These are phyloP conservation scores for Mastacembelus armatus DNA, from an alignment of 2,797 vertebrate genomes.

Conservation along the genomic window DNA sequence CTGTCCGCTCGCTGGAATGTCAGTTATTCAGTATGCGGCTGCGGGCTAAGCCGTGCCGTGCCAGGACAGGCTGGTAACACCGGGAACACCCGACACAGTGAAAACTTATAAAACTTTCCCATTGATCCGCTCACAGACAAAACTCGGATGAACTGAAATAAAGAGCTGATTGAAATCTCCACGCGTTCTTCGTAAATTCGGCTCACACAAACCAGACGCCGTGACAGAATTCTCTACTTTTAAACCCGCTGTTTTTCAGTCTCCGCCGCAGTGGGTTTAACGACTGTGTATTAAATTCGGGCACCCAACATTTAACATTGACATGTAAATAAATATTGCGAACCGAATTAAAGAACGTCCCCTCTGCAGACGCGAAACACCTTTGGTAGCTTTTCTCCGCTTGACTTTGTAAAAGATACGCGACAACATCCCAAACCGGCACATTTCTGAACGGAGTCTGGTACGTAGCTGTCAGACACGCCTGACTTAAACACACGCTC, in stretches of 20 bases:
- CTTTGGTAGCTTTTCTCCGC: rapidly evolving
- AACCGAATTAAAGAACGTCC: background rate
- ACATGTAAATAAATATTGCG: rapidly evolving
- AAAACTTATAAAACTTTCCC: background rate
- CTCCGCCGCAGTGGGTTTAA: background rate
- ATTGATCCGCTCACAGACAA: background rate
- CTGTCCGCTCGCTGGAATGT: slow-evolving; percentile 71
- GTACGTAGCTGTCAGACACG: slow-evolving; percentile 52
- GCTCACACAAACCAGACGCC: background rate
- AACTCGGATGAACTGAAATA: background rate
- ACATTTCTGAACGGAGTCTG: slow-evolving; percentile 8
- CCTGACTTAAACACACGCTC: slow-evolving; percentile 40
- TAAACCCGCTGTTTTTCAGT: background rate
- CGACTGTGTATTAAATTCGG: background rate
- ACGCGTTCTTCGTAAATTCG: background rate
- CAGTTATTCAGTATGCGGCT: slow-evolving; percentile 63
- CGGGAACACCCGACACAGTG: background rate
- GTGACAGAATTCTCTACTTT: slow-evolving; percentile 15
- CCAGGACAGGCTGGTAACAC: slow-evolving; percentile 35
- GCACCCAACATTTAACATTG: background rate
- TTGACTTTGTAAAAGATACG: rapidly evolving
- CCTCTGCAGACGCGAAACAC: rapidly evolving
- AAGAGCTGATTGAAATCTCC: background rate
- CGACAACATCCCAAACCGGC: background rate
- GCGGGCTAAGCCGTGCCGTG: slow-evolving; percentile 36